Evolutionary conservation across 2,113 vertebrate species (phyloP).

Genomic region (Ivindomyrus marchei): DNA sequence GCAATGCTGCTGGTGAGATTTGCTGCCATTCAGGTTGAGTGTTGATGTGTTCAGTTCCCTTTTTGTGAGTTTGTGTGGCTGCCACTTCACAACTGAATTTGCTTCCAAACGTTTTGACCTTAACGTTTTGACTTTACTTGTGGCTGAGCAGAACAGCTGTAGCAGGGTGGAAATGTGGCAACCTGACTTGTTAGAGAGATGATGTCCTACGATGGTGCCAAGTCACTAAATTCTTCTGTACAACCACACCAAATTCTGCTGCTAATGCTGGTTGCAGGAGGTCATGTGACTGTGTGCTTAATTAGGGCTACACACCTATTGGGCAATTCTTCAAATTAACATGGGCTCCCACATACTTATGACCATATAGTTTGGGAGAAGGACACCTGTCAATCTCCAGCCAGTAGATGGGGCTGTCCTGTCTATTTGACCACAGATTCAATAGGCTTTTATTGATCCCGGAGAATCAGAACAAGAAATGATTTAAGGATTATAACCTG

Average conservation of each 20-base stretch:
- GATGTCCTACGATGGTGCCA: neutral
- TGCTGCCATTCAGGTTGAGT: neutral
- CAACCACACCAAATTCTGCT: neutral
- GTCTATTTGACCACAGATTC: neutral
- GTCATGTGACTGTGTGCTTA: neutral
- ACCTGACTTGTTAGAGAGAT: neutral
- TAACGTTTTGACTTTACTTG: neutral
- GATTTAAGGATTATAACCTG: neutral
- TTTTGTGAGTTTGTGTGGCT: neutral
- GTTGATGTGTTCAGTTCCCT: neutral
- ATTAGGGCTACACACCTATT: neutral
- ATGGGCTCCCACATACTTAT: neutral
- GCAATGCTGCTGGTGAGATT: neutral
- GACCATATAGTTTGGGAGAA: neutral
- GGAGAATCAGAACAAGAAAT: neutral
- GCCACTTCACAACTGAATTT: neutral
- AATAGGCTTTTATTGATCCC: neutral
- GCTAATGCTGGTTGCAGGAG: neutral
- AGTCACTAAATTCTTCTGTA: neutral
- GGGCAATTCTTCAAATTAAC: neutral
- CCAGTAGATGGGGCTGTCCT: neutral
- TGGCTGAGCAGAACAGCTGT: neutral
- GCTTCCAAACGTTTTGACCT: neutral
- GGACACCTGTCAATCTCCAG: neutral
- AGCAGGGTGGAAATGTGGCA: neutral